phyloP scores from a whole-genome alignment of 2,797 vertebrate genomes.

The Pterois miles region DNA sequence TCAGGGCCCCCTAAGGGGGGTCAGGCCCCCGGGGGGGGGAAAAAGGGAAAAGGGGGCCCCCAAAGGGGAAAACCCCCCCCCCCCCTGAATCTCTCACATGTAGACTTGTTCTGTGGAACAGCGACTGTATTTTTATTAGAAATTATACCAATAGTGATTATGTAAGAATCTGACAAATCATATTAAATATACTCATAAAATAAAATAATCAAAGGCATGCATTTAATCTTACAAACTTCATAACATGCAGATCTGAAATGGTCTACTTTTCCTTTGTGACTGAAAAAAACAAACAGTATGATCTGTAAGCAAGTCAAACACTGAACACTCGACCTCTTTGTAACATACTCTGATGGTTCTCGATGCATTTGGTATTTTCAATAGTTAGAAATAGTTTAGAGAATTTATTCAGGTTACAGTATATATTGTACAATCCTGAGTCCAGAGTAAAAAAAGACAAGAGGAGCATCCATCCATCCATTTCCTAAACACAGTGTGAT shows the following conservation, averaged over 20 bases:
- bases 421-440: conserved; percentile 71
- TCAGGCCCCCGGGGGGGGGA: no score
- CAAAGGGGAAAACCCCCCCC: background rate
- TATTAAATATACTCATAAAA: background rate
- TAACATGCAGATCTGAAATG: conserved; percentile 41
- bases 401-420: conserved; percentile 34
- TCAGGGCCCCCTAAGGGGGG: no score
- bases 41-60: no score
- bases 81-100: background rate
- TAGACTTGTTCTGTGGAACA: background rate
- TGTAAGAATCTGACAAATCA: conserved; percentile 35
- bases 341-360: background rate
- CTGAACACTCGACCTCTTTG: conserved; percentile 1
- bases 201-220: conserved; percentile 27
- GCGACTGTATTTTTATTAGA: conserved; percentile 38
- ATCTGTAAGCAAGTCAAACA: conserved; percentile 6
- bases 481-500: conserved; percentile 13
- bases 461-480: conserved; percentile 2
- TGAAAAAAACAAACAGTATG: background rate
- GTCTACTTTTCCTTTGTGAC: conserved; percentile 7
- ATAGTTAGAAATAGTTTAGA: conserved; percentile 38
- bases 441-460: conserved; percentile 46
- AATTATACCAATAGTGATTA: conserved; percentile 27
- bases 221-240: conserved; percentile 27
- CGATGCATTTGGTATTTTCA: conserved; percentile 27